Percentiles rank a stretch among this genome's conserved stretches.
Conservation (phyloP, 2,888 invertebrate genomes). For the Lymantria monacha region DNA sequence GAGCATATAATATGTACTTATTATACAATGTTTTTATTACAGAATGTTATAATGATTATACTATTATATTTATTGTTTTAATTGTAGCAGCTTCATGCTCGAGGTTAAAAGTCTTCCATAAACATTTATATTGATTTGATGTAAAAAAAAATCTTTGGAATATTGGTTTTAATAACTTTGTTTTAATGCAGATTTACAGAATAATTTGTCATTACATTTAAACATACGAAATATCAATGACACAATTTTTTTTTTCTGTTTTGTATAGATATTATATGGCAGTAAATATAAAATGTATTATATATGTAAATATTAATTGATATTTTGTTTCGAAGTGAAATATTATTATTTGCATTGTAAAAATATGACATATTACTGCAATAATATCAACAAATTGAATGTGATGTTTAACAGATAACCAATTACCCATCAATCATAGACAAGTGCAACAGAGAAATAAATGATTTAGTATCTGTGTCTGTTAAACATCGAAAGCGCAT, state of each 20-base stretch:
- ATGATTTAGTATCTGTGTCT: neutral
- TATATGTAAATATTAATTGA: neutral
- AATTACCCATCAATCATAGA: neutral
- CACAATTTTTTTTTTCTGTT: constrained; percentile 11
- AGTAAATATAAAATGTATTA: constrained; percentile 7
- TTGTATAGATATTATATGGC: constrained; percentile 26
- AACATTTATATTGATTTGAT: constrained; percentile 31
- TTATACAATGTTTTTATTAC: no score
- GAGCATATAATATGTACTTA: no score
- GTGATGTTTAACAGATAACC: neutral
- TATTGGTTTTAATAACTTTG: constrained; percentile 54
- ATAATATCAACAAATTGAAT: neutral
- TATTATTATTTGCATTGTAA: constrained; percentile 27
- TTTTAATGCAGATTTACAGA: constrained; percentile 28
- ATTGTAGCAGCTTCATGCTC: constrained; percentile 33
- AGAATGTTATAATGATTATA: constrained; percentile 19
- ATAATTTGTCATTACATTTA: constrained; percentile 22
- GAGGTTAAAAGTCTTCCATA: constrained; percentile 65
- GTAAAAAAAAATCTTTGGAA: constrained; percentile 54
- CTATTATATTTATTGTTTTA: neutral
- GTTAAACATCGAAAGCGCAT: constrained; percentile 6
- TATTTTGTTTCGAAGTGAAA: neutral
- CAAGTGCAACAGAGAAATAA: no score
- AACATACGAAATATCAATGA: constrained; percentile 9
- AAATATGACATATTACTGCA: constrained; percentile 14